Conservation (phyloP, 1,140 invertebrate genomes). For the Drosophila willistoni region DNA sequence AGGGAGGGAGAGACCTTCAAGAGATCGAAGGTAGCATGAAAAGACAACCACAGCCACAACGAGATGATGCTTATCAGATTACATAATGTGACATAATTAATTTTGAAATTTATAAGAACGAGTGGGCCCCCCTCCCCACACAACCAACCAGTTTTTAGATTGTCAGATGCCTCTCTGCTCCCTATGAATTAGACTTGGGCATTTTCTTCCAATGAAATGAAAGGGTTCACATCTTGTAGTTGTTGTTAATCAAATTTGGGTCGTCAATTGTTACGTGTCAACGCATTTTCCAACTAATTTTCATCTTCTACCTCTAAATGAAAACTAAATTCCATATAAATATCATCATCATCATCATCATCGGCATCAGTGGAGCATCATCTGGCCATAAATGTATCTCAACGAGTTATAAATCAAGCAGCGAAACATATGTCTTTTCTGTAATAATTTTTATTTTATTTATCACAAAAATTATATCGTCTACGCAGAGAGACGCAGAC, state of each 20-base stretch:
- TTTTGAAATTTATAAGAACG: slow-evolving; percentile 63
- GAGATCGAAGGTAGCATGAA: not conserved
- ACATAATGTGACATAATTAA: slow-evolving; percentile 83
- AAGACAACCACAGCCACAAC: slow-evolving; percentile 43
- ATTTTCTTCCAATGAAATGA: slow-evolving; percentile 13
- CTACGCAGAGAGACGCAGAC: slow-evolving; percentile 39
- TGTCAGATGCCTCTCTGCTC: not conserved
- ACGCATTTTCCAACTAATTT: slow-evolving; percentile 71
- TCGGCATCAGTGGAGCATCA: slow-evolving; percentile 27
- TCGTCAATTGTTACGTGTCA: slow-evolving; percentile 63
- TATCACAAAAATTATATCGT: slow-evolving; percentile 76
- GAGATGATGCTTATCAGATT: slow-evolving; percentile 75
- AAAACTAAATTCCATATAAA: slow-evolving; percentile 27
- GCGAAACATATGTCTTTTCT: slow-evolving; percentile 54
- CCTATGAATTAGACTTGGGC: slow-evolving; percentile 15
- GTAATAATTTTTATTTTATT: slow-evolving; percentile 75
- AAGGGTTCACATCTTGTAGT: slow-evolving; percentile 10
- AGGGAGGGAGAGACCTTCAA: slow-evolving; percentile 26
- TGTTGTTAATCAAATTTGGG: slow-evolving; percentile 67
- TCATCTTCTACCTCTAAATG: slow-evolving; percentile 26
- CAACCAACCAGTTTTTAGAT: not conserved
- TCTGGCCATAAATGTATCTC: slow-evolving; percentile 43
- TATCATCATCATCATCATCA: slow-evolving; percentile 19
- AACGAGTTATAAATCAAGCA: slow-evolving; percentile 68
- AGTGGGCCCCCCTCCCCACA: not conserved